These are phyloP conservation scores for Equus przewalskii DNA, from an alignment of 2,113 vertebrate species.

Conservation along the genomic window DNA sequence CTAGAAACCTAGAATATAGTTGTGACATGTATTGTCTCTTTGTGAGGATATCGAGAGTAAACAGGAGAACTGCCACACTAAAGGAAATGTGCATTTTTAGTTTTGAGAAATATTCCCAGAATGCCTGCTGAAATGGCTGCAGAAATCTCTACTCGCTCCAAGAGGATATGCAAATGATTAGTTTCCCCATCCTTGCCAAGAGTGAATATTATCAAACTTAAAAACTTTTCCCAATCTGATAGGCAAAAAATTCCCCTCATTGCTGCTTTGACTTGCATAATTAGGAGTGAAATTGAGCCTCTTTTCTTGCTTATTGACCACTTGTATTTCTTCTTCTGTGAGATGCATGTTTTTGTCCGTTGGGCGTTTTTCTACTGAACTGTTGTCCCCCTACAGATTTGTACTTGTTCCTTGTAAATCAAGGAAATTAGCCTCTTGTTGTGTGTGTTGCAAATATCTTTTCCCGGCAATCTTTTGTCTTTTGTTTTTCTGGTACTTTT, in stretches of 20 bases:
- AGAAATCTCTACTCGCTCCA: background rate
- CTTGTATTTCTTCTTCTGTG: background rate
- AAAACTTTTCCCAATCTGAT: background rate
- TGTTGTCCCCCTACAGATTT: background rate
- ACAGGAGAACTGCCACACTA: background rate
- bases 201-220: background rate
- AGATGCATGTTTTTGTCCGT: background rate
- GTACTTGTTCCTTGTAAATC: background rate
- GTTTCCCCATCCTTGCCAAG: background rate
- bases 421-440: background rate
- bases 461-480: constrained; percentile 30
- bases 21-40: background rate
- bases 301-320: background rate
- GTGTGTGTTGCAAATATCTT: background rate
- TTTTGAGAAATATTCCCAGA: background rate
- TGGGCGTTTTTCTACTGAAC: background rate
- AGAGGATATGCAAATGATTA: background rate
- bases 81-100: background rate
- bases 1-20: background rate
- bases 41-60: background rate
- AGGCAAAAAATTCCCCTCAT: background rate
- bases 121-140: background rate
- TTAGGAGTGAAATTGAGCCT: background rate
- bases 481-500: background rate
- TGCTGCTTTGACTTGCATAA: background rate